phyloP scores from a whole-genome alignment of 2,797 vertebrate species.

The Lepidocolaptes lacrymiger region DNA sequence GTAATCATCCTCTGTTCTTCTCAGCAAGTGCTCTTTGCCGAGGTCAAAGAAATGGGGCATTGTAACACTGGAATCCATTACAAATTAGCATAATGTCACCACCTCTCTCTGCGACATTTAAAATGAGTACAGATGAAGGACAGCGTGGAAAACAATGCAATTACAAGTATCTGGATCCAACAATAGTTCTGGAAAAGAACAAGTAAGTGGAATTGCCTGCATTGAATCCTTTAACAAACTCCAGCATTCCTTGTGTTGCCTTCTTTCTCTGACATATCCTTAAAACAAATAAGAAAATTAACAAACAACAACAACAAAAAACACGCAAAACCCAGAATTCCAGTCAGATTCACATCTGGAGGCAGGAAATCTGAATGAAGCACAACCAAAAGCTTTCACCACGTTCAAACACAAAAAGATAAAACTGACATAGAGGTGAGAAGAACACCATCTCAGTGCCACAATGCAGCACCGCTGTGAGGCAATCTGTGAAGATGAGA shows the following conservation, averaged over 20 bases:
- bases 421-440: not conserved
- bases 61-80: constrained; percentile 61
- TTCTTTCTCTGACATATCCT: not conserved
- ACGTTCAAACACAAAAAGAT: not conserved
- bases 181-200: not conserved
- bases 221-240: not conserved
- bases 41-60: constrained; percentile 63
- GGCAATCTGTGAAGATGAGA: not conserved
- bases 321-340: not conserved
- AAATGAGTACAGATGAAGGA: constrained; percentile 58
- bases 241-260: not conserved
- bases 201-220: not conserved
- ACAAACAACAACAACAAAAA: not conserved
- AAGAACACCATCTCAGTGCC: not conserved
- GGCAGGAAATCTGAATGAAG: not conserved
- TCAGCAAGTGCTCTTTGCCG: constrained; percentile 62
- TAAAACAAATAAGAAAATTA: not conserved
- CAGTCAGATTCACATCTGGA: not conserved
- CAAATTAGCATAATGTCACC: constrained; percentile 67
- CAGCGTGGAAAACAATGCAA: constrained; percentile 7
- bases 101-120: constrained; percentile 67
- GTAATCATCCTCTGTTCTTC: constrained; percentile 66
- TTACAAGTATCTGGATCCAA: constrained; percentile 16
- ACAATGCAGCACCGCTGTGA: not conserved
- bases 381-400: not conserved